Conservation (phyloP, 2,888 invertebrate species). For the Macrostomum cliftonense region DNA sequence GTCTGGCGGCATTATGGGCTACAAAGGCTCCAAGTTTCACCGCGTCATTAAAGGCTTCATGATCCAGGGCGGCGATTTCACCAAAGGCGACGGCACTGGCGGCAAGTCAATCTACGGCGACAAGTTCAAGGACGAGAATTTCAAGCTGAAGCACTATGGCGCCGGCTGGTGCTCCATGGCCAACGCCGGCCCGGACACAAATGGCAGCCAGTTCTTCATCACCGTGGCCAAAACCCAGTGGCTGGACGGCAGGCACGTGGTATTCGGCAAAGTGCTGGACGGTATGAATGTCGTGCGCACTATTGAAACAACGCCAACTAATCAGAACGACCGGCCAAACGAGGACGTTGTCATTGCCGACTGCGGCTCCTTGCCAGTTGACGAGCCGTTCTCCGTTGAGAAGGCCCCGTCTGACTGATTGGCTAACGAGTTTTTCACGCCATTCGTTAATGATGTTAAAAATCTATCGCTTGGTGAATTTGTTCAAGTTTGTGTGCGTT, state of each 20-base stretch:
- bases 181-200: constrained; percentile 59
- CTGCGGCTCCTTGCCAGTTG: constrained; percentile 49
- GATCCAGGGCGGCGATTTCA: constrained; percentile 76
- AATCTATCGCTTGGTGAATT: too few relatives aligned
- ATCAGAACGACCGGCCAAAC: constrained; percentile 56
- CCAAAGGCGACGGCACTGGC: constrained; percentile 61
- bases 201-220: constrained; percentile 83
- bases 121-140: constrained; percentile 66
- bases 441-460: too few relatives aligned
- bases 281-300: constrained; percentile 63
- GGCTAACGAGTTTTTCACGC: too few relatives aligned
- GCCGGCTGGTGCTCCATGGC: constrained; percentile 80
- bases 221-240: constrained; percentile 68
- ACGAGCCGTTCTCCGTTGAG: constrained; percentile 61
- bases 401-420: neutral
- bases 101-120: constrained; percentile 64
- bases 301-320: constrained; percentile 57
- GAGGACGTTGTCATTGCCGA: constrained; percentile 65
- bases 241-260: constrained; percentile 69
- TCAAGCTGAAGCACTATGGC: constrained; percentile 56
- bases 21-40: constrained; percentile 60
- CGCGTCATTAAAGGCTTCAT: constrained; percentile 70
- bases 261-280: constrained; percentile 60
- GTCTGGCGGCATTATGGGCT: constrained; percentile 39
- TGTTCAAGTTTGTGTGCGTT: too few relatives aligned